Conservation (phyloP, 2,797 vertebrate species). For the Phyllotis vaccarum region DNA sequence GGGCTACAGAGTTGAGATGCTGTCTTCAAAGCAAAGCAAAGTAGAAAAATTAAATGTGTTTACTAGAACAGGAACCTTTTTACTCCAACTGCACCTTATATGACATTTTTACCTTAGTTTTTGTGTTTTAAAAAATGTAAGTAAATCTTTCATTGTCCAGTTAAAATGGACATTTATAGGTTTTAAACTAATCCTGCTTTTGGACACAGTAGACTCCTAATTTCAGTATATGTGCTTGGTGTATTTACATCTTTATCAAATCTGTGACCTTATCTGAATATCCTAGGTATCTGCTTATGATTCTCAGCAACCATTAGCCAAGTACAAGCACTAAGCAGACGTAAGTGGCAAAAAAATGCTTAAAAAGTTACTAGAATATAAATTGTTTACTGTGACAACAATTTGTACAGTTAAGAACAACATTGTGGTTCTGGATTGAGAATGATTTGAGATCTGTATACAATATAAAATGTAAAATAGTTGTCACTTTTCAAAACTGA, state of each 20-base stretch:
- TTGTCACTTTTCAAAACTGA: slow-evolving; percentile 50
- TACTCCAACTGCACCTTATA: slow-evolving; percentile 74
- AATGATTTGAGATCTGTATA: slow-evolving; percentile 24
- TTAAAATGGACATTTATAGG: slow-evolving; percentile 87
- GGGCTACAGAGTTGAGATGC: not conserved
- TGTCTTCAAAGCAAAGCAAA: not conserved
- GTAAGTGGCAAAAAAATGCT: slow-evolving; percentile 70
- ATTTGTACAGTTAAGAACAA: slow-evolving; percentile 60
- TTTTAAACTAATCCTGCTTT: slow-evolving; percentile 85
- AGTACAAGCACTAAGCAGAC: slow-evolving; percentile 54
- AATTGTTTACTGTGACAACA: slow-evolving; percentile 66
- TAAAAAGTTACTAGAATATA: slow-evolving; percentile 69
- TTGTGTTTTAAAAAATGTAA: slow-evolving; percentile 68
- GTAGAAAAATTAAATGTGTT: not conserved
- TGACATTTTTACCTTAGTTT: slow-evolving; percentile 80
- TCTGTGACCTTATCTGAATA: slow-evolving; percentile 69
- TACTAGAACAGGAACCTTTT: slow-evolving; percentile 68
- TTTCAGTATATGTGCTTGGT: slow-evolving; percentile 76
- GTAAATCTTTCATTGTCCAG: slow-evolving; percentile 87
- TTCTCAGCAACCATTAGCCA: slow-evolving; percentile 77
- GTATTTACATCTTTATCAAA: slow-evolving; percentile 79
- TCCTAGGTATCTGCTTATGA: slow-evolving; percentile 56
- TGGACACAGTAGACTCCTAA: slow-evolving; percentile 78
- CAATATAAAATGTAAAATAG: not conserved
- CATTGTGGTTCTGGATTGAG: slow-evolving; percentile 52